Evolutionary conservation across 2,888 invertebrate species (phyloP), one percentile per base, ranked within the genome.

Genomic region (Tipula unca): DNA sequence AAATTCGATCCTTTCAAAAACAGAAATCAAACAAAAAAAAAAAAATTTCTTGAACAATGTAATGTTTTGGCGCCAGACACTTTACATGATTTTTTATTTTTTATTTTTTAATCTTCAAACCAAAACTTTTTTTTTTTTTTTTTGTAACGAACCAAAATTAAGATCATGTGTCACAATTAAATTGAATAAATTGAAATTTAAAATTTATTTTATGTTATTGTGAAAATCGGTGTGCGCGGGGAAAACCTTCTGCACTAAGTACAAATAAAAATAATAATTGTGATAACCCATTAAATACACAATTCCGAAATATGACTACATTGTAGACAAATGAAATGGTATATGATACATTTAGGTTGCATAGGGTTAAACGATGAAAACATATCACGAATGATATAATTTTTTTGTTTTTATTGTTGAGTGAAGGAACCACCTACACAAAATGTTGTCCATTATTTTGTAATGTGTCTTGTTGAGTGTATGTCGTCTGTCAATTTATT

Each of bases 31-130:
- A 69, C 25, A 69, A 69, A 69, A 20, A n/a, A 25, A 69, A 25
- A 69, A 5, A 20, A 69, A 69, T 25, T n/a, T n/a, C 25, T 69
- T 25, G 25, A 69, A 69, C 69, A 69, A 69, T 69, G 69, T 69
- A 69, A 69, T 69, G 69, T 69, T 69, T 69, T 69, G 69, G 69
- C 69, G 69, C 69, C 69, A 69, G 69, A 69, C 69, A 69, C 69
- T 69, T 69, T 69, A 69, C 69, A 69, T 69, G 69, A 69, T 20
- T 25, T 20, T 69, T 25, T 54, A 25, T 69, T 25, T 69, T 25
- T 69, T 39, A 6, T 48, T 48, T 48, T 48, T 8, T 69, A 69
- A 69, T 69, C 69, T 69, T 69, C 25, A 69, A 69, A 69, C 69
- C 25, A 69, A 69, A 69, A 48, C 48, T 48, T n/a, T 48, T 14